phyloP scores from a whole-genome alignment of 1,140 invertebrate species.

The Microplitis mediator region DNA sequence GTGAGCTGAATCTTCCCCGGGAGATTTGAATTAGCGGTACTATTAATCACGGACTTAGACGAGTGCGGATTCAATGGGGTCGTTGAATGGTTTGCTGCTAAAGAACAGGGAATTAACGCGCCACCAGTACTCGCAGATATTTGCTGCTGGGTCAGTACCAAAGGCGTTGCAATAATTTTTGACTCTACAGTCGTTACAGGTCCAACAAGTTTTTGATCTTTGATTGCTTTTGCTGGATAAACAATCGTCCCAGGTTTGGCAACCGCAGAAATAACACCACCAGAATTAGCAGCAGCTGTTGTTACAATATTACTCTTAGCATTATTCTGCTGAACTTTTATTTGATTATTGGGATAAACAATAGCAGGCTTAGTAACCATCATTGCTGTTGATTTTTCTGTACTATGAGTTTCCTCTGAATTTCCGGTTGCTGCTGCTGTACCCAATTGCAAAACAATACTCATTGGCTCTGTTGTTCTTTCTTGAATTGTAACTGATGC shows the following conservation, averaged over 20 bases:
- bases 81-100: too few species aligned
- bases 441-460: background rate
- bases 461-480: background rate
- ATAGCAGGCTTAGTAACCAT: background rate
- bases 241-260: slow-evolving; percentile 28
- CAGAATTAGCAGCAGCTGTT: background rate
- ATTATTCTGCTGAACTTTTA: background rate
- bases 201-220: slow-evolving; percentile 25
- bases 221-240: slow-evolving; percentile 37
- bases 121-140: too few species aligned
- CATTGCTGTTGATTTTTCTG: background rate
- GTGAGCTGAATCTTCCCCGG: slow-evolving; percentile 1
- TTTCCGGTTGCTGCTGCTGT: background rate
- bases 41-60: background rate
- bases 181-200: too few species aligned
- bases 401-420: background rate
- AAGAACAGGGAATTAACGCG: too few species aligned
- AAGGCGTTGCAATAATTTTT: too few species aligned
- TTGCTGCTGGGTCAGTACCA: too few species aligned
- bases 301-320: background rate
- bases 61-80: background rate
- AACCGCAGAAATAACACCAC: slow-evolving; percentile 23
- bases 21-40: slow-evolving; percentile 16
- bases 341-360: slow-evolving; percentile 3
- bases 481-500: background rate